Conservation (phyloP, 2,113 vertebrate genomes). For the Oxygymnocypris stewartii region DNA sequence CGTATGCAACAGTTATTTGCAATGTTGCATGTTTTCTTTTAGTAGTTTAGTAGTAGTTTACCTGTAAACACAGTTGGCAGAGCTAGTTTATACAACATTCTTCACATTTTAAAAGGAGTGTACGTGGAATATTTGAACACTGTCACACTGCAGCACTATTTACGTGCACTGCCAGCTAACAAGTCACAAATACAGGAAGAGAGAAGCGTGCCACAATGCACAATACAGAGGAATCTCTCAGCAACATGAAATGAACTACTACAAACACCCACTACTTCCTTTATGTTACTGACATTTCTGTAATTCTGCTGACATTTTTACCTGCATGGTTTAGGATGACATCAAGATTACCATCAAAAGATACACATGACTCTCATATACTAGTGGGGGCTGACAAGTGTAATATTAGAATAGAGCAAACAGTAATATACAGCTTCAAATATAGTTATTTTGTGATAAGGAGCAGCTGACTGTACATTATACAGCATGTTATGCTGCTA, state of each 20-base stretch:
- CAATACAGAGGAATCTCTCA: conserved; percentile 42
- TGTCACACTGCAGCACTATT: not conserved
- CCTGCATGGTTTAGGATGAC: not conserved
- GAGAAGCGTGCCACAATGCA: not conserved
- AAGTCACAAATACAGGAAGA: not conserved
- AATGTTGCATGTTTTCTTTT: not conserved
- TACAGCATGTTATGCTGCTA: not conserved
- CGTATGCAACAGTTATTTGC: not conserved
- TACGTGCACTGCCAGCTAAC: not conserved
- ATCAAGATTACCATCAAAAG: not conserved
- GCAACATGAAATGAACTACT: conserved; percentile 44
- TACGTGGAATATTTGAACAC: not conserved
- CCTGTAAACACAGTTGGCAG: not conserved
- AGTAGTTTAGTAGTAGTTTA: not conserved
- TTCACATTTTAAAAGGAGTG: not conserved
- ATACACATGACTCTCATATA: conserved; percentile 10
- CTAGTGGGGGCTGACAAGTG: not conserved
- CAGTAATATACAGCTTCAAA: not conserved
- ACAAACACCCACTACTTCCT: conserved; percentile 28
- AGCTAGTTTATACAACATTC: not conserved
- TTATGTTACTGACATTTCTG: conserved; percentile 45
- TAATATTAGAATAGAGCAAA: not conserved
- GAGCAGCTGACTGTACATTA: not conserved
- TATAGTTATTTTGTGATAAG: not conserved
- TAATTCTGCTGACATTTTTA: conserved; percentile 42